Percentiles rank a stretch among this genome's conserved stretches.
Evolutionary conservation across 2,888 invertebrate genomes (phyloP).

Genomic region (Apodemia zela): DNA sequence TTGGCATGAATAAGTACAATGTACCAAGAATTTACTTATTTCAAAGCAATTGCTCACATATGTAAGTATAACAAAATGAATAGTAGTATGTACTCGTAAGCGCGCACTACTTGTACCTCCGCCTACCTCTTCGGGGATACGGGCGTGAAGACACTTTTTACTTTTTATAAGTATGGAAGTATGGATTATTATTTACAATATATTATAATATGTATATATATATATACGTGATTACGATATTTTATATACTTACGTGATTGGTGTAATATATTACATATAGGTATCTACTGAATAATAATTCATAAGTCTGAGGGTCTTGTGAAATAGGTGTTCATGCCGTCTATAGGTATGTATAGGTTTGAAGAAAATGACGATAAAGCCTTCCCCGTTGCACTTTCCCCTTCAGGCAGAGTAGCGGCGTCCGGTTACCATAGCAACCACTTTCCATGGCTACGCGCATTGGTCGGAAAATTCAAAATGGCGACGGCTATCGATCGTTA

Average conservation of each 20-base stretch:
- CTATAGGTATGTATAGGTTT: conserved; percentile 17
- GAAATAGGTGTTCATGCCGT: conserved; percentile 15
- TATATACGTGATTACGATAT: too few species aligned
- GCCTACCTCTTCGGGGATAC: too few species aligned
- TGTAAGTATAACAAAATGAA: too few species aligned
- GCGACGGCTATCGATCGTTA: conserved; percentile 68
- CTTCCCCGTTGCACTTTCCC: conserved; percentile 68
- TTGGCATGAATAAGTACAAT: background rate
- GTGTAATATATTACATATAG: too few species aligned
- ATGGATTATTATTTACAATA: too few species aligned
- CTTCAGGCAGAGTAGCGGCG: conserved; percentile 47
- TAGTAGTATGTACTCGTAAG: too few species aligned
- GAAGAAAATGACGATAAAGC: conserved; percentile 40
- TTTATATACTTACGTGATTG: too few species aligned
- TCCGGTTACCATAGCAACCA: conserved; percentile 61
- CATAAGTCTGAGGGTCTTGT: background rate
- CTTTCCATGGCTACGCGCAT: conserved; percentile 73
- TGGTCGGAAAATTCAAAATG: conserved; percentile 80
- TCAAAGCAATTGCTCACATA: too few species aligned
- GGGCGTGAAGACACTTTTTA: too few species aligned
- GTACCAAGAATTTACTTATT: background rate
- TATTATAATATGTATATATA: too few species aligned
- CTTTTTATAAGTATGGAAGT: too few species aligned
- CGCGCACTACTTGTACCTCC: too few species aligned
- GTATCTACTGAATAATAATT: background rate